phyloP scores from a whole-genome alignment of 2,888 invertebrate species.

The Lumbricus terrestris region DNA sequence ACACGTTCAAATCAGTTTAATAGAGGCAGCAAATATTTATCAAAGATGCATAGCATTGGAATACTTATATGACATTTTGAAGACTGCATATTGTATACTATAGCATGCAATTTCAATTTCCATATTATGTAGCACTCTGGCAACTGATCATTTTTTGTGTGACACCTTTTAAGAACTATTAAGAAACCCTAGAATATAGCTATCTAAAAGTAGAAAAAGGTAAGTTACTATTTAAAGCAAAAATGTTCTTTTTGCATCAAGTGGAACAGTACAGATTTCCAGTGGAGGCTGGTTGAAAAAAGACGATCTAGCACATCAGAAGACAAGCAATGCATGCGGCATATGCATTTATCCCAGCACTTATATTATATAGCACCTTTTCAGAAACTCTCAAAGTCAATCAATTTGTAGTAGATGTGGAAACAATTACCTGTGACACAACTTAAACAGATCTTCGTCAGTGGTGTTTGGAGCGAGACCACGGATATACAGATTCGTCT shows the following conservation, averaged over 20 bases:
- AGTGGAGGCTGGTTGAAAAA: background rate
- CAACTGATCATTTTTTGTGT: background rate
- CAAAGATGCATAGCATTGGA: constrained; percentile 74
- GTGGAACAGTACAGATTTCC: background rate
- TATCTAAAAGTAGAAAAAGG: background rate
- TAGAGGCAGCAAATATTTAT: constrained; percentile 96
- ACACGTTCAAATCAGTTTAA: constrained; percentile 68
- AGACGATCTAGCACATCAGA: background rate
- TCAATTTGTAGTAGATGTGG: background rate
- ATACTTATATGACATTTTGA: background rate
- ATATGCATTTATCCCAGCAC: background rate
- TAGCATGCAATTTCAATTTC: background rate
- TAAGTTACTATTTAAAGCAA: background rate
- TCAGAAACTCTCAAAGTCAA: background rate
- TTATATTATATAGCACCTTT: background rate
- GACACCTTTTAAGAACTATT: background rate
- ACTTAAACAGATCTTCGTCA: constrained; percentile 91
- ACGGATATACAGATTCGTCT: constrained; percentile 96
- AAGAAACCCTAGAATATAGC: background rate
- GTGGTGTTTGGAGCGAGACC: constrained; percentile 92
- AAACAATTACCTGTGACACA: constrained; percentile 85
- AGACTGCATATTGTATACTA: background rate
- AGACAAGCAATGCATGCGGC: background rate
- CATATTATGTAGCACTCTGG: background rate
- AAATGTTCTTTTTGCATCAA: background rate